Evolutionary conservation across 2,113 vertebrate species (phyloP), one percentile per base, ranked within the genome.

Genomic region (Syngnathus floridae): DNA sequence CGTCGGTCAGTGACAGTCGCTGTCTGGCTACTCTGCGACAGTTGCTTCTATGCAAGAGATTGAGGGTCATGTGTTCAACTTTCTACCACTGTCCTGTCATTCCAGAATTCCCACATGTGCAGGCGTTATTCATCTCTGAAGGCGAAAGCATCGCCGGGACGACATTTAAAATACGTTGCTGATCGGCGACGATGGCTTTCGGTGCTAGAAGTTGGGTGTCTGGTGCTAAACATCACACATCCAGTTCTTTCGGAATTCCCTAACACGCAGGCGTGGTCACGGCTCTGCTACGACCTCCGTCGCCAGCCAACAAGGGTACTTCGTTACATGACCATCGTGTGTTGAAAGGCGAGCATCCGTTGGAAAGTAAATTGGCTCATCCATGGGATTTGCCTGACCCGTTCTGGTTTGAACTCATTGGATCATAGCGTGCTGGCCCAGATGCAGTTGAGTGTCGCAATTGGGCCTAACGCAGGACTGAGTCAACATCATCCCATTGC

Each of bases 291-390:
- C 11, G 21, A 13, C 51, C 51, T 71, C 70, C 77, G 71, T 69
- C 36, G 55, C 46, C 45, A 3, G 31, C 67, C 49, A 62, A 69
- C 49, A 62, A 69, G 37, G 69, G 62, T 54, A 26, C 12, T 58
- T 0, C 1, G 41, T 61, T 0, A 31, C 22, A 22, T 19, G 13
- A 54, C 22, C n/a, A 14, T 41, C 6, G 14, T n/a, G 36, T 40
- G n/a, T 52, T 52, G 51, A 52, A 52, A 12, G 9, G 8, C 1
- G 12, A 31, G 52, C 21, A 12, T 70, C 38, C 52, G 0, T 21
- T 52, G 38, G 51, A 40, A 49, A 67, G 16, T 57, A 21, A 60
- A 35, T 40, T 49, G 0, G 31, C 41, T 59, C n/a, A 60, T 71
- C 43, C 9, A 22, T 21, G 22, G 14, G 14, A 54, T 68, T 77